Conservation (phyloP, 2,888 invertebrate species). For the Nebria brevicollis region DNA sequence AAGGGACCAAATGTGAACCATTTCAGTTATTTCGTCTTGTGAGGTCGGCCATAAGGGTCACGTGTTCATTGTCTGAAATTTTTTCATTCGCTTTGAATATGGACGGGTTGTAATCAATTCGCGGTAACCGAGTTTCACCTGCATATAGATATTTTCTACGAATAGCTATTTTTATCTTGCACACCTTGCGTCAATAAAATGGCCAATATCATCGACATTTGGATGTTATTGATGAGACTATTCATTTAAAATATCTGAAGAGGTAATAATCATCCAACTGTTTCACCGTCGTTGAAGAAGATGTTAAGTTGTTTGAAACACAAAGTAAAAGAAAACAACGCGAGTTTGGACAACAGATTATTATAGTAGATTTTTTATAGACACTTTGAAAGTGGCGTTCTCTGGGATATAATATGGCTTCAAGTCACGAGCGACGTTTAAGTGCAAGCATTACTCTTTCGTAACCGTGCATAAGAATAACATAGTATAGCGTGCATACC, state of each 20-base stretch:
- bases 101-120: slow-evolving; percentile 26
- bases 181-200: background rate
- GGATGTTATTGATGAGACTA: background rate
- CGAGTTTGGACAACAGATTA: slow-evolving; percentile 37
- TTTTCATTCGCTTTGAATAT: slow-evolving; percentile 48
- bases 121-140: slow-evolving; percentile 28
- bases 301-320: slow-evolving; percentile 19
- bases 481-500: slow-evolving; percentile 22
- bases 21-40: slow-evolving; percentile 61
- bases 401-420: slow-evolving; percentile 27
- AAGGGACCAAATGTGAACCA: slow-evolving; percentile 60
- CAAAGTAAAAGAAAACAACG: slow-evolving; percentile 32
- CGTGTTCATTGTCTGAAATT: background rate
- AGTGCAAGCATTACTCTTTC: slow-evolving; percentile 43
- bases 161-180: background rate
- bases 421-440: slow-evolving; percentile 42
- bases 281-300: slow-evolving; percentile 28
- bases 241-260: background rate
- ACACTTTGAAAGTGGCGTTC: slow-evolving; percentile 33
- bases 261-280: background rate
- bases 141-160: background rate
- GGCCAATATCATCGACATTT: background rate
- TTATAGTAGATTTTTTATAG: slow-evolving; percentile 37
- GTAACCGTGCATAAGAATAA: slow-evolving; percentile 44
- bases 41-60: slow-evolving; percentile 55